Conservation (phyloP, 2,888 invertebrate species). For the Priocnemis perturbator region DNA sequence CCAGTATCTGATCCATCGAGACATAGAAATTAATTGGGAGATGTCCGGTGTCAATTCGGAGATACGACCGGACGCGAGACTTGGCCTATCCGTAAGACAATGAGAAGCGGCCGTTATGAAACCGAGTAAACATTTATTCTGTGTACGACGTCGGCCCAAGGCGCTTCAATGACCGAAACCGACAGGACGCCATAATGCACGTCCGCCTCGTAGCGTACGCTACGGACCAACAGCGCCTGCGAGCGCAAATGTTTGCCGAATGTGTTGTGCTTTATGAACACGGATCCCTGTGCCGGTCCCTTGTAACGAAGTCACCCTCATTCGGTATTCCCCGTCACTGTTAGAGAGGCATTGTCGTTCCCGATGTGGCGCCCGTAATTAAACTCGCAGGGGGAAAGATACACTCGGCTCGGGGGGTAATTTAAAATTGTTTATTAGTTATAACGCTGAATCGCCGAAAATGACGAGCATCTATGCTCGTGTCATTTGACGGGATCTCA, state of each 20-base stretch:
- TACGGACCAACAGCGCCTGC: slow-evolving; percentile 2
- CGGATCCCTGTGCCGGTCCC: slow-evolving; percentile 15
- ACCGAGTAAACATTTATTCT: slow-evolving; percentile 40
- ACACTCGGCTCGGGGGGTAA: slow-evolving; percentile 8
- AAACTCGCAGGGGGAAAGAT: too few species aligned
- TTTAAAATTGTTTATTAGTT: slow-evolving; percentile 13
- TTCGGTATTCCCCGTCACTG: slow-evolving; percentile 11
- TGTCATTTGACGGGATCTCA: too few species aligned
- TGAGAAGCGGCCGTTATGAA: slow-evolving; percentile 37
- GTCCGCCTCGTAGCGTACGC: slow-evolving; percentile 18
- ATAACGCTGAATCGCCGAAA: too few species aligned
- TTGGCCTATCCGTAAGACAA: slow-evolving; percentile 21
- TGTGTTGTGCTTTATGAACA: slow-evolving; percentile 42
- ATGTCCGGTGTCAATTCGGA: too few species aligned
- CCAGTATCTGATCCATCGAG: too few species aligned
- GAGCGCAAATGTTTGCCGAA: slow-evolving; percentile 39
- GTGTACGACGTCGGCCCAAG: slow-evolving; percentile 20
- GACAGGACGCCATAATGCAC: slow-evolving; percentile 26
- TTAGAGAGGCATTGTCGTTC: slow-evolving; percentile 17
- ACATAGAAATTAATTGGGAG: too few species aligned
- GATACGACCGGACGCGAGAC: too few species aligned
- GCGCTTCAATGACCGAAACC: slow-evolving; percentile 34
- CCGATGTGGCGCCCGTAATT: slow-evolving; percentile 6
- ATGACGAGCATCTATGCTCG: too few species aligned
- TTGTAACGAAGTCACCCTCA: slow-evolving; percentile 18